A percentile compares a stretch with the other conserved stretches of the same genome.
Conservation (phyloP, 2,113 vertebrate genomes). For the Xerus inauris region DNA sequence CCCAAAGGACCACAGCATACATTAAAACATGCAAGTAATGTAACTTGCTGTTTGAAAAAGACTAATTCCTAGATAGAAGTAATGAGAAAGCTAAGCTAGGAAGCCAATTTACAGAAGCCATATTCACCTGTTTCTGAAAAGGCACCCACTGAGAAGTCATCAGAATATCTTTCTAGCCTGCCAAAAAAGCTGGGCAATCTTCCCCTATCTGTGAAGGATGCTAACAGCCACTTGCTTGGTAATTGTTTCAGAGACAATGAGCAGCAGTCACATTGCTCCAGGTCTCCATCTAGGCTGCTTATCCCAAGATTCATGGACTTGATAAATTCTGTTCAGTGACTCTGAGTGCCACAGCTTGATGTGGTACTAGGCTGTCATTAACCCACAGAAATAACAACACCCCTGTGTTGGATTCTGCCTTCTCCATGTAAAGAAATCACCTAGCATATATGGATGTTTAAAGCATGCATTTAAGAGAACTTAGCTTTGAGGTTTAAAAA, state of each 20-base stretch:
- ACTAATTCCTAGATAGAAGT: constrained; percentile 42
- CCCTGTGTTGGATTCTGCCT: not conserved
- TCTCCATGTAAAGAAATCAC: not conserved
- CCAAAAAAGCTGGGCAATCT: constrained; percentile 20
- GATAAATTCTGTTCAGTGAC: not conserved
- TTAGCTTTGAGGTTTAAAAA: not conserved
- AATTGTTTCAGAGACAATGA: constrained; percentile 79
- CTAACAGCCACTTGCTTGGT: constrained; percentile 57
- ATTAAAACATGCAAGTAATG: constrained; percentile 33
- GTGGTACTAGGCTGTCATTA: constrained; percentile 3
- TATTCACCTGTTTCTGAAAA: constrained; percentile 71
- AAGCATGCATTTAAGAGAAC: not conserved
- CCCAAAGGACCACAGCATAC: constrained; percentile 6
- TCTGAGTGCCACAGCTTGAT: constrained; percentile 44
- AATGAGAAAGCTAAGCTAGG: constrained; percentile 32
- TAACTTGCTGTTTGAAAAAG: constrained; percentile 30
- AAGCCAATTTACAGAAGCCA: constrained; percentile 64
- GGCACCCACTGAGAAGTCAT: constrained; percentile 74
- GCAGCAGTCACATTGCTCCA: constrained; percentile 52
- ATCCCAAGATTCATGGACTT: constrained; percentile 72
- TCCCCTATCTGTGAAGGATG: not conserved
- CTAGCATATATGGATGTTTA: not conserved
- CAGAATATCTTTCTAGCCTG: constrained; percentile 63
- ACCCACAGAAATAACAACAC: constrained; percentile 44
- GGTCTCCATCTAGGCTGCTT: constrained; percentile 49